Evolutionary conservation across 2,113 vertebrate genomes (phyloP).

Genomic region (Scolopax mira): DNA sequence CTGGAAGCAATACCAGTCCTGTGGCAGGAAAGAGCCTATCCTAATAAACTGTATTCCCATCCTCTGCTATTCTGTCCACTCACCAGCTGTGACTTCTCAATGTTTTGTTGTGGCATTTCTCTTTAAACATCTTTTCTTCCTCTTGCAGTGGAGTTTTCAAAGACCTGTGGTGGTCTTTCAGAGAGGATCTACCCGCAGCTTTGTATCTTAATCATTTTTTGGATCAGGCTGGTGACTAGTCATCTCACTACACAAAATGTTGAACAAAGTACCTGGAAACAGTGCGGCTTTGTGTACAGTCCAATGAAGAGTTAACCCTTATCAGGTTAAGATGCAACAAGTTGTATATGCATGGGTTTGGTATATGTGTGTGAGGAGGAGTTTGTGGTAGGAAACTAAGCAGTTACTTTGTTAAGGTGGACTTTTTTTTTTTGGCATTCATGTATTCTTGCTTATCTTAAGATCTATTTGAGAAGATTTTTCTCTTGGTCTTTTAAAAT

Average conservation of each 20-base stretch:
- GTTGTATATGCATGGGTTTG: not conserved
- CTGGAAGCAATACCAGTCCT: not conserved
- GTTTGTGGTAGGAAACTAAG: slow-evolving; percentile 51
- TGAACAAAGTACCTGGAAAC: slow-evolving; percentile 20
- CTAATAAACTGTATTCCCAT: slow-evolving; percentile 14
- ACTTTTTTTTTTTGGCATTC: not conserved
- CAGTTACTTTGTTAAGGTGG: not conserved
- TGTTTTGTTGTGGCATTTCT: slow-evolving; percentile 13
- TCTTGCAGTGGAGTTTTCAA: not conserved
- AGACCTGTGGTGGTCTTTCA: slow-evolving; percentile 16
- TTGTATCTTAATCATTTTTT: not conserved
- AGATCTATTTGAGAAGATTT: not conserved
- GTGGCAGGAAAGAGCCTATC: not conserved
- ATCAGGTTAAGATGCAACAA: not conserved
- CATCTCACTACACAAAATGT: not conserved
- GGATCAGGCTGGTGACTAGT: slow-evolving; percentile 23
- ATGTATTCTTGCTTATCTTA: slow-evolving; percentile 2
- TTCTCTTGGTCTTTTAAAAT: not conserved
- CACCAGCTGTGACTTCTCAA: not conserved
- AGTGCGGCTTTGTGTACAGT: not conserved
- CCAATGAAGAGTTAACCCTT: not conserved
- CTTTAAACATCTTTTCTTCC: slow-evolving; percentile 5
- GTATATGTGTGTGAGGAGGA: not conserved
- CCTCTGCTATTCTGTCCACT: not conserved
- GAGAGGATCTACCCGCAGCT: not conserved